Base-by-base conservation (phyloP, 2,113 vertebrate species). In the Channa argus region DNA sequence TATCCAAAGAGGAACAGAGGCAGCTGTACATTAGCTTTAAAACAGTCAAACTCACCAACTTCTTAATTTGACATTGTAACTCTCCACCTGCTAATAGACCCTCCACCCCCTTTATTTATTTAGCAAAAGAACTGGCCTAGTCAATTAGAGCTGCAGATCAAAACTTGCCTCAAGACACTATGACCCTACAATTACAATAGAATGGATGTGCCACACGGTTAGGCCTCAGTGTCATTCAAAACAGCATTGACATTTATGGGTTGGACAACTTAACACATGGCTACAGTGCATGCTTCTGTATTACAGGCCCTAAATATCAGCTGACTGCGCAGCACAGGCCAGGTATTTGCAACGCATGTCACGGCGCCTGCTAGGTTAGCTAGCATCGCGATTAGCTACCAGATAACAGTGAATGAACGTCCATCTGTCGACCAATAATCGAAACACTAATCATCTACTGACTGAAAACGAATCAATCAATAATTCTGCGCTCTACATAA, bases 321-420 rank as follows among this genome's bases (percentile, higher is more conserved):
- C 88, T 91, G 91, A 92, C 89, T 66, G 82, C 80, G 84, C 84
- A 67, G 87, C 83, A 61, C 72, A 88, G 90, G 90, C 91, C 91
- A 74, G 72, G 79, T 87, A 87, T 83, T 83, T 72, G 79, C 84
- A 82, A 78, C 88, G 91, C 89, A 88, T 90, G 85, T 84, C 81
- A 78, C 80, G 41, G 80, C 65, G 82, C 83, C 83, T 86, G 82
- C 83, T 53, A 10, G 2, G 59, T 46, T 47, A 75, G 81, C 89
- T 76, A 67, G 59, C 67, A 46, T 55, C 52, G 61, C 85, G 79
- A 84, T 86, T 88, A 89, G 86, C 88, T 60, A 79, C 53, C 59
- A 46, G 41, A 70, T 59, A 76, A 77, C 58, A 41, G 52, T 84
- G 71, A 74, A 85, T 60, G 53, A 66, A 79, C 52, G 34, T 58